Evolutionary conservation across 2,797 vertebrate species (phyloP).

Genomic region (Melanotaenia nigrans): DNA sequence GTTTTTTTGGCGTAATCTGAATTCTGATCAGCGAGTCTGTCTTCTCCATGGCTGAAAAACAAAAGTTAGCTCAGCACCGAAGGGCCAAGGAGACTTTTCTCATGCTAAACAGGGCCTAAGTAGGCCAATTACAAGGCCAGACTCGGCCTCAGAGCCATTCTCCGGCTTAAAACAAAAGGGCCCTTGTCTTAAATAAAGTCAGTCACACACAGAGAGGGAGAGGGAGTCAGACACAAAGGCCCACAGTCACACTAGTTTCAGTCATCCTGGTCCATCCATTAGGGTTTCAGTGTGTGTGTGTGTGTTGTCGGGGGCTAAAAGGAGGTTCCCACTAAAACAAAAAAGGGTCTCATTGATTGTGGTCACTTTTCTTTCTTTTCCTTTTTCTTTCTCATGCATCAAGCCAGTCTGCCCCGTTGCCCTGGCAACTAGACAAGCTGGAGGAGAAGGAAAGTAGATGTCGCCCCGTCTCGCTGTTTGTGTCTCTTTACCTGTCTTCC

Average conservation of each 20-base stretch:
- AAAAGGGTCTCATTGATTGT: constrained; percentile 82
- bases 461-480: constrained; percentile 37
- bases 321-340: constrained; percentile 84
- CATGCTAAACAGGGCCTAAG: constrained; percentile 97
- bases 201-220: constrained; percentile 79
- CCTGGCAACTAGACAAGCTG: constrained; percentile 75
- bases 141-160: constrained; percentile 88
- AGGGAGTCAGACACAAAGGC: constrained; percentile 72
- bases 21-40: constrained; percentile 91
- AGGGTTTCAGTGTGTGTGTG: constrained; percentile 6
- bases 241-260: constrained; percentile 59
- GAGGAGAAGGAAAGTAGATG: constrained; percentile 61
- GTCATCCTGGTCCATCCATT: constrained; percentile 37
- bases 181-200: constrained; percentile 97
- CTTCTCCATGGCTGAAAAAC: constrained; percentile 83
- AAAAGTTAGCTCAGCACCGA: constrained; percentile 86
- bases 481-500: not conserved
- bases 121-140: constrained; percentile 97
- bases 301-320: constrained; percentile 53
- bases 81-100: constrained; percentile 91
- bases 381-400: constrained; percentile 48
- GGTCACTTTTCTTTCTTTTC: constrained; percentile 63
- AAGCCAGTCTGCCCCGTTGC: constrained; percentile 71
- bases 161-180: constrained; percentile 92
- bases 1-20: constrained; percentile 89